Percentiles rank a stretch among this genome's conserved stretches.
phyloP scores from a whole-genome alignment of 2,888 invertebrate genomes.

The Argyresthia albistria region DNA sequence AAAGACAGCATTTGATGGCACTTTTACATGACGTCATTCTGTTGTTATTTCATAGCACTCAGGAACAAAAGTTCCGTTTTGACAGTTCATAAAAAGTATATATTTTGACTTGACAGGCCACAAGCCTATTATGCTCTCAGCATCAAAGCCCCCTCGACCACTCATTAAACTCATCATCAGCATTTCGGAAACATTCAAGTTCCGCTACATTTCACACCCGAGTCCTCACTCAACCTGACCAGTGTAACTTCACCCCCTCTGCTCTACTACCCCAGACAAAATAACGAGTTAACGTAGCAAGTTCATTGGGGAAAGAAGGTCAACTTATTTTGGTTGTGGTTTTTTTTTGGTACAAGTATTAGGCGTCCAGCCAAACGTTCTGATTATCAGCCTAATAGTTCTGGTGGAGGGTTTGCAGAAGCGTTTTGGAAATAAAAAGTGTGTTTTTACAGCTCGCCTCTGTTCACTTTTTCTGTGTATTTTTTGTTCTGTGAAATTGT shows the following conservation, averaged over 20 bases:
- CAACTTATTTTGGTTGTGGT: neutral
- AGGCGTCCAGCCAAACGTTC: slow-evolving; percentile 37
- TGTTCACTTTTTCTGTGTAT: too few species aligned
- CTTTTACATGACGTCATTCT: too few species aligned
- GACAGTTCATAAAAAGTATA: too few species aligned
- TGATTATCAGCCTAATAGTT: slow-evolving; percentile 30
- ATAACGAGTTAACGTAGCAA: neutral
- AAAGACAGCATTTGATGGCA: too few species aligned
- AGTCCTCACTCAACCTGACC: neutral
- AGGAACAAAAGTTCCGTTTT: too few species aligned
- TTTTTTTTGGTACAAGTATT: slow-evolving; percentile 17
- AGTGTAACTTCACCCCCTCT: neutral
- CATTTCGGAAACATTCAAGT: neutral
- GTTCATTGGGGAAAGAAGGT: neutral
- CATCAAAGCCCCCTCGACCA: neutral
- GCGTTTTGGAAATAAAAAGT: too few species aligned
- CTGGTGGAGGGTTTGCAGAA: neutral
- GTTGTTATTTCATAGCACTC: too few species aligned
- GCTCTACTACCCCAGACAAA: neutral
- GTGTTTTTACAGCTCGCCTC: slow-evolving; percentile 25
- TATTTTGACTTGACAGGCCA: too few species aligned
- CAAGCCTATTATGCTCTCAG: too few species aligned
- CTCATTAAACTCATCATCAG: neutral
- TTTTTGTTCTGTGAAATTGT: too few species aligned
- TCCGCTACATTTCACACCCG: neutral